phyloP scores from a whole-genome alignment of 2,888 invertebrate genomes.

The Drosophila mimetica region DNA sequence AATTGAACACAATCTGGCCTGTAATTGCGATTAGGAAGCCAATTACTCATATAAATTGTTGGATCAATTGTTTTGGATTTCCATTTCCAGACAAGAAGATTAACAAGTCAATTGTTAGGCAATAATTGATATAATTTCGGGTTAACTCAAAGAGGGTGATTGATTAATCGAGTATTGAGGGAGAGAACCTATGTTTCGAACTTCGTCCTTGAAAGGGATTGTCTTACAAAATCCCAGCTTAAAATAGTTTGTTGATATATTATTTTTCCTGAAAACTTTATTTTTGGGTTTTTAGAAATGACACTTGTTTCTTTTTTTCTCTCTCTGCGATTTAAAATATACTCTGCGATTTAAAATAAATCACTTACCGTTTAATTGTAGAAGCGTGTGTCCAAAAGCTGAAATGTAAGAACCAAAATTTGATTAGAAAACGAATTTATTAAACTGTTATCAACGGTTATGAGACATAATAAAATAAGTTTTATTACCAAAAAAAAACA shows the following conservation, averaged over 20 bases:
- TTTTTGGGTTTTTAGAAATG: neutral
- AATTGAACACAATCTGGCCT: constrained; percentile 30
- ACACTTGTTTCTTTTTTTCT: constrained; percentile 39
- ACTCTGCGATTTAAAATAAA: no score
- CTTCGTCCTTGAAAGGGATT: neutral
- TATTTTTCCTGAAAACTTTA: neutral
- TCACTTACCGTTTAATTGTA: constrained; percentile 19
- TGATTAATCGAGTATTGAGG: neutral
- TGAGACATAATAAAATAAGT: neutral
- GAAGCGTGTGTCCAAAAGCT: neutral
- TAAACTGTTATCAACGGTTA: neutral
- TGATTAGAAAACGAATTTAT: neutral
- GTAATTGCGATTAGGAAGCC: constrained; percentile 44
- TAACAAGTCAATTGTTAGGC: constrained; percentile 32
- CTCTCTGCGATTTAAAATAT: neutral
- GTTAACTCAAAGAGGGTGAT: constrained; percentile 3
- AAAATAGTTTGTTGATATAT: no score
- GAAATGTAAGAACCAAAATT: neutral
- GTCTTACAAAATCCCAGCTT: no score
- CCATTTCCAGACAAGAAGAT: constrained; percentile 18
- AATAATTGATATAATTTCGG: constrained; percentile 39
- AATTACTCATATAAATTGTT: constrained; percentile 40
- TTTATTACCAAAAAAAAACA: no score
- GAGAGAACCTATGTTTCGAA: neutral
- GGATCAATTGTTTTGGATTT: constrained; percentile 19